phyloP scores from a whole-genome alignment of 2,888 invertebrate species.

The Lasioglossum oenotherae region DNA sequence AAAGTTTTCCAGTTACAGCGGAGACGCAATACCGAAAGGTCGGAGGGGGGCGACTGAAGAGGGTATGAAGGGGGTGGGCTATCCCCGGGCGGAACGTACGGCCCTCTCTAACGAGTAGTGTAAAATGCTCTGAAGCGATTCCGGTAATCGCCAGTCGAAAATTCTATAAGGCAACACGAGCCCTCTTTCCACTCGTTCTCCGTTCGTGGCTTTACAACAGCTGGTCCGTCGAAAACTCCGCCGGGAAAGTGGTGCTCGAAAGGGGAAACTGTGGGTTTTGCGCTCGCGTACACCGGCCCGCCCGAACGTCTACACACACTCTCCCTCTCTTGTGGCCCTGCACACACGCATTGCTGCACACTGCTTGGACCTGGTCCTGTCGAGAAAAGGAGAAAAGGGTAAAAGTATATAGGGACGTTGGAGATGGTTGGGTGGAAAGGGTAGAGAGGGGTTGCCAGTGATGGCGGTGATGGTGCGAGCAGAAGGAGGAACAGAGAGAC shows the following conservation, averaged over 20 bases:
- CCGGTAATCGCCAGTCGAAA: slow-evolving; percentile 68
- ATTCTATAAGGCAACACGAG: slow-evolving; percentile 66
- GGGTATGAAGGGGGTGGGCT: background rate
- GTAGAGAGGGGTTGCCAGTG: background rate
- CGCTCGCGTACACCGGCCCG: slow-evolving; percentile 20
- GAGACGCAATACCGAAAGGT: slow-evolving; percentile 35
- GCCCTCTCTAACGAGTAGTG: slow-evolving; percentile 57
- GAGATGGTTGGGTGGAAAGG: background rate
- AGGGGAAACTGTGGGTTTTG: slow-evolving; percentile 66
- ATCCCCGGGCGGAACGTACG: slow-evolving; percentile 7
- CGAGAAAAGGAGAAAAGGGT: slow-evolving; percentile 29
- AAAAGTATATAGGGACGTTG: slow-evolving; percentile 1
- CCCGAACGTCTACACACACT: background rate
- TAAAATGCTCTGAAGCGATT: slow-evolving; percentile 59
- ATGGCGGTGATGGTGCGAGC: slow-evolving; percentile 18
- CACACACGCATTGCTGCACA: background rate
- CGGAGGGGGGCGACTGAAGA: background rate
- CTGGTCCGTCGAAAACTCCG: slow-evolving; percentile 68
- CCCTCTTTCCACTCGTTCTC: slow-evolving; percentile 48
- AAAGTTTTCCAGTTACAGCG: slow-evolving; percentile 54
- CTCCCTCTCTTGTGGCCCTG: background rate
- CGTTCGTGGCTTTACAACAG: slow-evolving; percentile 67
- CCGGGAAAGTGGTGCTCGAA: slow-evolving; percentile 63
- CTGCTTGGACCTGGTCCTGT: background rate
- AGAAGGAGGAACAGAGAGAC: slow-evolving; percentile 27